Percentiles rank a stretch among this genome's conserved stretches.
Conservation (phyloP, 2,797 vertebrate species). For the Labroides dimidiatus region DNA sequence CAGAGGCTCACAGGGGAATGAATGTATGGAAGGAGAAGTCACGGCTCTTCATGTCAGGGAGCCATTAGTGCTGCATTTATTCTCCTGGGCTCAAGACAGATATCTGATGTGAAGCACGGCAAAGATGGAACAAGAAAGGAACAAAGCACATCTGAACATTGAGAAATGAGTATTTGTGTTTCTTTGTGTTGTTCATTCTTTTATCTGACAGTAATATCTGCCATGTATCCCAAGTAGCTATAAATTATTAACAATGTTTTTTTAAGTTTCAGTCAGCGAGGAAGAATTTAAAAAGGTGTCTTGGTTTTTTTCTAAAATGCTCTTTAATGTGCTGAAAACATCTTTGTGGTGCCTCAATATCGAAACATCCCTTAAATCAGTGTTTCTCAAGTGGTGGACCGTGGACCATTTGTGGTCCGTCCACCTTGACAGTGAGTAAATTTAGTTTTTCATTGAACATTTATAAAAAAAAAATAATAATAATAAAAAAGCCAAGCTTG, state of each 20-base stretch:
- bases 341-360: constrained; percentile 7
- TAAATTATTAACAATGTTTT: neutral
- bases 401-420: too few species aligned
- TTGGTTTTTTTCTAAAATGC: neutral
- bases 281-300: neutral
- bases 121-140: constrained; percentile 22
- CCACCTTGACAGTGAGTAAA: too few species aligned
- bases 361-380: neutral
- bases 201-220: constrained; percentile 9
- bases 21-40: constrained; percentile 36
- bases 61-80: constrained; percentile 50
- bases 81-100: constrained; percentile 33
- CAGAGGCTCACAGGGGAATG: constrained; percentile 8
- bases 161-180: neutral
- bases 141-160: neutral
- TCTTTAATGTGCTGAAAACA: neutral
- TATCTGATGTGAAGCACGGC: constrained; percentile 29
- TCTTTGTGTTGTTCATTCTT: constrained; percentile 12
- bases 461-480: too few species aligned
- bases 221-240: neutral
- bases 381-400: too few species aligned
- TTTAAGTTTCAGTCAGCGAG: neutral
- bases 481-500: too few species aligned
- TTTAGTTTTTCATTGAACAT: too few species aligned
- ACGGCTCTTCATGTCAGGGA: constrained; percentile 53